Conservation (phyloP, 2,113 vertebrate species). For the Asarcornis scutulata region DNA sequence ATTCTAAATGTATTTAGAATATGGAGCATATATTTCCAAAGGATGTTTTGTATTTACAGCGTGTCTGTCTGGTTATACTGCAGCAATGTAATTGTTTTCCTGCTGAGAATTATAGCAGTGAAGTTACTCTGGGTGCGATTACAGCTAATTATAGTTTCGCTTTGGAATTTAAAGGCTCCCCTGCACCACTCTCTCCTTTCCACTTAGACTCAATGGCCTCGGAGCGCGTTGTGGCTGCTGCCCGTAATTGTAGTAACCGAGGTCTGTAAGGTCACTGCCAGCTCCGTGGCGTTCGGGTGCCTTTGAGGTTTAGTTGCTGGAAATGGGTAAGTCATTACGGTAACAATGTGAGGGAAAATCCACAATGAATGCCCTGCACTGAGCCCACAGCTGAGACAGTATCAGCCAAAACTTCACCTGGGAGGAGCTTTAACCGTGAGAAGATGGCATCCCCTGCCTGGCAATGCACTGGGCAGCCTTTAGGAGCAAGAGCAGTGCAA, state of each 20-base stretch:
- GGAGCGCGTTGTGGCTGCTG: constrained; percentile 19
- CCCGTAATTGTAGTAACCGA: not conserved
- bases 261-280: not conserved
- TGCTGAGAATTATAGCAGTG: constrained; percentile 81
- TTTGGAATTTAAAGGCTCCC: constrained; percentile 75
- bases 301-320: constrained; percentile 22
- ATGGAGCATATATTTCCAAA: constrained; percentile 75
- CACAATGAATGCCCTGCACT: not conserved
- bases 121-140: constrained; percentile 81
- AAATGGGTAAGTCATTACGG: not conserved
- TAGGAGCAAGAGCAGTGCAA: not conserved
- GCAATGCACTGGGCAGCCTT: not conserved
- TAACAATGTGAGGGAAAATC: not conserved
- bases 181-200: constrained; percentile 52
- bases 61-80: constrained; percentile 75
- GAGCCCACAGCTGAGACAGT: not conserved
- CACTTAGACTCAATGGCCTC: constrained; percentile 30
- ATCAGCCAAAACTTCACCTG: not conserved
- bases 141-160: constrained; percentile 80
- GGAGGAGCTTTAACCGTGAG: not conserved
- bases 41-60: constrained; percentile 83
- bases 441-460: not conserved
- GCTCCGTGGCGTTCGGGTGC: not conserved
- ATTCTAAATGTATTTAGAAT: constrained; percentile 77
- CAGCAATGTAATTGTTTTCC: constrained; percentile 82